phyloP scores from a whole-genome alignment of 2,888 invertebrate species.

The Zygothrica quintamaculata region DNA sequence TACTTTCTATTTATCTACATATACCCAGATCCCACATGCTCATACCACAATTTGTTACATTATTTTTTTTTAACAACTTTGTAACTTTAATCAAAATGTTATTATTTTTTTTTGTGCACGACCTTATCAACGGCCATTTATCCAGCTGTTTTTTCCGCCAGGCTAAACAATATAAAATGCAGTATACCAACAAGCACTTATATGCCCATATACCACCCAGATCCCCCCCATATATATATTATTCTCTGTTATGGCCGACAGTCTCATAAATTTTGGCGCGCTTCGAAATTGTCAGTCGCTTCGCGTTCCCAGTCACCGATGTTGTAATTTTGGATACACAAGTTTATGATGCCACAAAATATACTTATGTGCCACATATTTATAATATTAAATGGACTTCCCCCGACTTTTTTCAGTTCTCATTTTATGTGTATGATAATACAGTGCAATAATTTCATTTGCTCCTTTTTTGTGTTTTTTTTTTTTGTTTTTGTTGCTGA shows the following conservation, averaged over 20 bases:
- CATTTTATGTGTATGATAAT: constrained; percentile 59
- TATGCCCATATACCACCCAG: neutral
- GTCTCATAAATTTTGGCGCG: constrained; percentile 60
- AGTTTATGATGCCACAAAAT: constrained; percentile 79
- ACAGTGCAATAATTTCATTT: constrained; percentile 38
- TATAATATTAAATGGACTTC: constrained; percentile 77
- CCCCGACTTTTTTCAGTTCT: constrained; percentile 5
- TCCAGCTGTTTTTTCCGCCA: constrained; percentile 55
- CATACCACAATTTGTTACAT: neutral
- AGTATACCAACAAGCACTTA: constrained; percentile 18
- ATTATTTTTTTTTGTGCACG: constrained; percentile 28
- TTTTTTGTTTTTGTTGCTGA: constrained; percentile 2
- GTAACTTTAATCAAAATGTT: constrained; percentile 67
- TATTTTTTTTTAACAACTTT: constrained; percentile 26
- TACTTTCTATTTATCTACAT: no score
- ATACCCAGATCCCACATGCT: no score
- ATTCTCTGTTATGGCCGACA: constrained; percentile 44
- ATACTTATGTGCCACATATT: constrained; percentile 69
- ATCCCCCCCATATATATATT: neutral
- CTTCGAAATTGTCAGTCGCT: constrained; percentile 65
- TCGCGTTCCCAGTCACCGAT: constrained; percentile 41
- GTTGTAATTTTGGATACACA: constrained; percentile 79
- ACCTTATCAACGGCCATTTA: constrained; percentile 70
- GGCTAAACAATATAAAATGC: constrained; percentile 73
- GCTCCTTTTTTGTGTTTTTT: constrained; percentile 3